Evolutionary conservation across 2,888 invertebrate genomes (phyloP).

Genomic region (Sarcophaga variegata): DNA sequence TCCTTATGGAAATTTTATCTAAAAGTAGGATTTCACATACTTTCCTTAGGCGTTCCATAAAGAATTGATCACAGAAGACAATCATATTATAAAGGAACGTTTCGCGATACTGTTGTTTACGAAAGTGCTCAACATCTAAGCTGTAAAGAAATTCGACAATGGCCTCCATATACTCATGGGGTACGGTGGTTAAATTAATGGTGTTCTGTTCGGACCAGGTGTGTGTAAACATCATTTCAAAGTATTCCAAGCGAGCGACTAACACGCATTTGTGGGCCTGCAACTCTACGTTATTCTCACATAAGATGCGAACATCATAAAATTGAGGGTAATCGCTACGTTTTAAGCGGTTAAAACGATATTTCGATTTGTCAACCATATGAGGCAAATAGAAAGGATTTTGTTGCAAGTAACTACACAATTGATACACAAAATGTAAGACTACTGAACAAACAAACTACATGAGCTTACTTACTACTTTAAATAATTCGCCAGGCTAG

Average conservation of each 20-base stretch:
- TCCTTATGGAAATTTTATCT: slow-evolving; percentile 87
- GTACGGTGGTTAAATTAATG: slow-evolving; percentile 78
- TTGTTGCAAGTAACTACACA: slow-evolving; percentile 70
- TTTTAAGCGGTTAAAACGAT: slow-evolving; percentile 81
- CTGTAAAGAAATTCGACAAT: slow-evolving; percentile 90
- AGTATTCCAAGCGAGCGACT: slow-evolving; percentile 91
- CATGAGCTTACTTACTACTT: slow-evolving; percentile 70
- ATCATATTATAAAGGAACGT: slow-evolving; percentile 88
- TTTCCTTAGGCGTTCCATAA: slow-evolving; percentile 87
- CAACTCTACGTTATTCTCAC: slow-evolving; percentile 83
- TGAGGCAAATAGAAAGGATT: slow-evolving; percentile 72
- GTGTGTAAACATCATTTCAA: slow-evolving; percentile 90
- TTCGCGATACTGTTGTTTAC: slow-evolving; percentile 86
- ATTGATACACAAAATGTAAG: background rate
- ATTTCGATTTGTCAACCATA: slow-evolving; percentile 72
- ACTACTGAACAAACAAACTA: background rate
- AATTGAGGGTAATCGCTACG: slow-evolving; percentile 83
- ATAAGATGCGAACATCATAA: slow-evolving; percentile 85
- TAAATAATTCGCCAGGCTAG: slow-evolving; percentile 76
- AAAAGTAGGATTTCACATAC: slow-evolving; percentile 87
- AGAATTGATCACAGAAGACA: slow-evolving; percentile 90
- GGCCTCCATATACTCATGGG: slow-evolving; percentile 83
- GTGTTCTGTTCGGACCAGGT: slow-evolving; percentile 84
- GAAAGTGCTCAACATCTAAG: slow-evolving; percentile 85
- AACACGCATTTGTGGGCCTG: slow-evolving; percentile 92